phyloP scores from a whole-genome alignment of 2,797 vertebrate species.

The Myotis pilosus region DNA sequence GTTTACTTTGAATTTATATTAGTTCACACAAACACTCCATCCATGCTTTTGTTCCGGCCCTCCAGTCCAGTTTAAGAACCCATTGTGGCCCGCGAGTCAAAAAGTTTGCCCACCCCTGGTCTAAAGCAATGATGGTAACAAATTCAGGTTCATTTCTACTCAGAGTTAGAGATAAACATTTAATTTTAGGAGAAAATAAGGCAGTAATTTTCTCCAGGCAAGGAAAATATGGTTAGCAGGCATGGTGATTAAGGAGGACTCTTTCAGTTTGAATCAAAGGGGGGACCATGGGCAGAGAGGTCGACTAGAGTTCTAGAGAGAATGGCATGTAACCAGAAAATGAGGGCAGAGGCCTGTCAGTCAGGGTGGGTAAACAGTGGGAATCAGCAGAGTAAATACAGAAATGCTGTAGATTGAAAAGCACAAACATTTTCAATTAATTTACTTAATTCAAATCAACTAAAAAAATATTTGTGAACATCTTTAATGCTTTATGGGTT shows the following conservation, averaged over 20 bases:
- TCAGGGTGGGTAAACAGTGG: not conserved
- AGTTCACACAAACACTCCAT: no score
- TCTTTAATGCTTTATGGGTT: not conserved
- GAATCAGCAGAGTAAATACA: not conserved
- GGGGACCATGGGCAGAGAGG: not conserved
- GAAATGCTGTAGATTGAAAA: not conserved
- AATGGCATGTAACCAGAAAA: not conserved
- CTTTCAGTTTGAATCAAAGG: not conserved
- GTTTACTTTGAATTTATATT: no score
- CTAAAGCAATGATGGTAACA: not conserved
- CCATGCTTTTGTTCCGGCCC: no score
- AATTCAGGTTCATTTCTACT: not conserved
- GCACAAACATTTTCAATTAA: not conserved
- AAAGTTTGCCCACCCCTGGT: no score
- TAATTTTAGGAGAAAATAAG: slow-evolving; percentile 20
- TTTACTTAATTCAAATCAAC: not conserved
- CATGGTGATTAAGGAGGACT: not conserved
- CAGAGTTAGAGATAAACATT: not conserved
- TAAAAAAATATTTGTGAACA: slow-evolving; percentile 1
- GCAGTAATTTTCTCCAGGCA: not conserved
- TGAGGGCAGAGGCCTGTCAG: not conserved
- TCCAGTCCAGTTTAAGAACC: no score
- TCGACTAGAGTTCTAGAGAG: not conserved
- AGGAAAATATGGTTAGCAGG: not conserved
- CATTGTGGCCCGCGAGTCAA: no score